Evolutionary conservation across 2,113 vertebrate genomes (phyloP), one percentile per base, ranked within the genome.

Genomic region (Acanthisitta chloris): DNA sequence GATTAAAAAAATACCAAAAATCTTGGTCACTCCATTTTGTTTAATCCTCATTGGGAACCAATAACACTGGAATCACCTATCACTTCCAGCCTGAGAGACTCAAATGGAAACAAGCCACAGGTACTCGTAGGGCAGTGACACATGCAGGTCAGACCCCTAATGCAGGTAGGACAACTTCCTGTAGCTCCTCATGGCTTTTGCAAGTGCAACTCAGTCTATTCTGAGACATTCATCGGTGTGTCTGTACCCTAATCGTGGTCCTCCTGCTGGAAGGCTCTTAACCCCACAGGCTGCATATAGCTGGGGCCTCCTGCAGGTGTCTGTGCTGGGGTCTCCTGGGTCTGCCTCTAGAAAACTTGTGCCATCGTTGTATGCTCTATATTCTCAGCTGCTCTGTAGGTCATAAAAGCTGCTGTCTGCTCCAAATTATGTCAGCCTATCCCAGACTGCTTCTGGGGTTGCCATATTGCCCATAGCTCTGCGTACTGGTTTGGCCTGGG

Each of bases 171-270:
- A 46, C 25, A 51, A 11, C 24, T 54, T 12, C 7, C 29, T 1
- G 2, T 6, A 84, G 26, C 24, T 55, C n/a, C 19, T 31, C 18
- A 5, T 1, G 36, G 14, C 28, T 86, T 93, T 48, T 71, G 31
- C 17, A 40, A 76, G 52, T 4, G 46, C 34, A 31, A 10, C 20
- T 91, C 0, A 0, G 13, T 42, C 54, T 52, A 43, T 40, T 64
- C 14, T 14, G 20, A n/a, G 34, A n/a, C 12, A 9, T 38, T 49
- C 17, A 12, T 31, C 0, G 7, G 23, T 0, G 0, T 0, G 0
- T 17, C 49, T 61, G 36, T 21, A 34, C 19, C 40, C 51, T 6
- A 4, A 6, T 14, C 21, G 33, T 21, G 8, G 28, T 59, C 24
- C 71, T 51, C 54, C 88, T 54, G 7, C 40, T 46, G 1, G 0